These are phyloP conservation scores for Whitmania pigra DNA, from an alignment of 1,140 invertebrate species.

Conservation along the genomic window DNA sequence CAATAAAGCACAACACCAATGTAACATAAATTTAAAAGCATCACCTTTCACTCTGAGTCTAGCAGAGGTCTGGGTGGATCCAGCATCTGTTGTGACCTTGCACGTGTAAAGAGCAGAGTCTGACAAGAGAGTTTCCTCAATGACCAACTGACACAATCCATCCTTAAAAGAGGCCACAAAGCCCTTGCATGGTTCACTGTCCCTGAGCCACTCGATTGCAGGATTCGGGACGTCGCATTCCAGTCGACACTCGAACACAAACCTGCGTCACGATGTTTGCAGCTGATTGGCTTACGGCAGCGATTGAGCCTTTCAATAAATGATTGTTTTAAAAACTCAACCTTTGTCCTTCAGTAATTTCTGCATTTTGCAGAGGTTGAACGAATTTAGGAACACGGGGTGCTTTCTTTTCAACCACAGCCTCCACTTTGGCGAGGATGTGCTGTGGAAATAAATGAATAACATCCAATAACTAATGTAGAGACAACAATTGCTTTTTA, in stretches of 20 bases:
- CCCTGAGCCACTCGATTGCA: constrained; percentile 72
- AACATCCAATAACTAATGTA: too few species aligned
- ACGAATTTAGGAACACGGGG: constrained; percentile 34
- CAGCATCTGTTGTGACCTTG: constrained; percentile 54
- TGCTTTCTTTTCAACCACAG: constrained; percentile 22
- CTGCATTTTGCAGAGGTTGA: constrained; percentile 53
- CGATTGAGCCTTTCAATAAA: neutral
- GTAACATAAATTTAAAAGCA: too few species aligned
- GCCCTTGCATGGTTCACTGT: constrained; percentile 60
- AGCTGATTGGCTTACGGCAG: neutral
- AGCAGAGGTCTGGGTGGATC: constrained; percentile 58
- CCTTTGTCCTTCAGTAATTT: constrained; percentile 57
- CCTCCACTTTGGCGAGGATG: constrained; percentile 23
- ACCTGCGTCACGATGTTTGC: constrained; percentile 37
- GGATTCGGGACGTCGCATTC: constrained; percentile 42
- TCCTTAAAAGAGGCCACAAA: constrained; percentile 20
- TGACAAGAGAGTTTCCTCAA: constrained; percentile 67
- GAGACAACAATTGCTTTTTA: too few species aligned
- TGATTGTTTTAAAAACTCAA: constrained; percentile 16
- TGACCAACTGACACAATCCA: constrained; percentile 53
- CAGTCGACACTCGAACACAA: constrained; percentile 58
- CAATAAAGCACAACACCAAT: too few species aligned
- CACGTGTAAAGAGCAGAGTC: constrained; percentile 67
- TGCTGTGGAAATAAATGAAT: constrained; percentile 45
- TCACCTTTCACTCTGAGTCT: constrained; percentile 60